Evolutionary conservation across 2,888 invertebrate genomes (phyloP), one percentile per base, ranked within the genome.

Genomic region (Gryllus longicercus): DNA sequence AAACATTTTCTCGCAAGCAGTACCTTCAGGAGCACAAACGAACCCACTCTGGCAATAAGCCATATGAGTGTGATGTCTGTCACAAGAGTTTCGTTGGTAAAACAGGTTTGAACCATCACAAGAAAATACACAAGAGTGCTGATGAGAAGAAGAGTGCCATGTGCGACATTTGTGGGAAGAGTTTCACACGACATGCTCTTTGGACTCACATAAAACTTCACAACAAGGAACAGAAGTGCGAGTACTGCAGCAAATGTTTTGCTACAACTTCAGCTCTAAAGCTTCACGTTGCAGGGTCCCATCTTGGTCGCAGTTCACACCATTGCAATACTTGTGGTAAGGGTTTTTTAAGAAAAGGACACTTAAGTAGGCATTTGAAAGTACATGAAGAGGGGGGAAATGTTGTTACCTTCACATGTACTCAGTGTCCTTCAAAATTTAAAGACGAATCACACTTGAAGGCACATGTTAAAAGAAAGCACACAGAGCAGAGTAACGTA

Each of bases 111-210:
- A 83, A 82, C 78, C 83, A 83, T 74, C 83, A 83, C 51, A 77
- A 50, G 49, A 82, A 80, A 51, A 81, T 78, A 3, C 83, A 83
- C 50, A 49, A 25, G 18, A 51, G 51, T n/a, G 50, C 21, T 2
- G 81, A 81, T 18, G 79, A 78, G 23, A 79, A 81, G 63, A 80
- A 78, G n/a, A 75, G 78, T 16, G 75, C 82, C 50, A 80, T 83
- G 11, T 85, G 84, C 81, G 84, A 84, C 80, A 82, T 83, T 51
- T 84, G 84, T 82, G 84, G 84, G 25, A 84, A 84, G 75, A 80
- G 82, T 50, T 85, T 84, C 80, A 83, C 81, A 10, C 81, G 83
- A n/a, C 82, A 83, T 75, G 82, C 82, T 14, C 80, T 83, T 1
- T 83, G 83, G 83, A 82, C 82, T 8, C 84, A 82, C 82, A 82